Percentiles rank a stretch among this genome's conserved stretches.
These are phyloP conservation scores for Mus pahari DNA, from an alignment of 2,113 vertebrate species.

Conservation along the genomic window DNA sequence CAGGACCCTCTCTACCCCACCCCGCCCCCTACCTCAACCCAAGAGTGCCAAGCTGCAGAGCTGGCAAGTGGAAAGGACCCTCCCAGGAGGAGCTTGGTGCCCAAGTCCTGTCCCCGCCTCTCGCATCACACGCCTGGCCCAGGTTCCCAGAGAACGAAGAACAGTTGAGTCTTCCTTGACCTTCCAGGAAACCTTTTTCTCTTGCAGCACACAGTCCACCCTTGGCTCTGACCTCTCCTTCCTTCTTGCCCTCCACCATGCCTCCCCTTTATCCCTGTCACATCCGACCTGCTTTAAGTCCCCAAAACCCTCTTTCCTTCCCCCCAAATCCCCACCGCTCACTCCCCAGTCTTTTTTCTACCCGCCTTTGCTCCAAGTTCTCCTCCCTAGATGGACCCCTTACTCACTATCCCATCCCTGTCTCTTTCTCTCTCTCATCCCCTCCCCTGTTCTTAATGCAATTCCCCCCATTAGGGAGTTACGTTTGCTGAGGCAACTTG, in stretches of 20 bases:
- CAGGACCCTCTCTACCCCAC: not conserved
- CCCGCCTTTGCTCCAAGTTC: not conserved
- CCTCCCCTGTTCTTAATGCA: conserved; percentile 22
- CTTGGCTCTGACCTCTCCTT: not conserved
- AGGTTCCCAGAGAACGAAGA: not conserved
- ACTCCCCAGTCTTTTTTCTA: not conserved
- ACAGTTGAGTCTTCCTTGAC: not conserved
- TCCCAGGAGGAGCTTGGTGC: not conserved
- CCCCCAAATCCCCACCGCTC: rapidly evolving
- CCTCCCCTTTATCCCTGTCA: not conserved
- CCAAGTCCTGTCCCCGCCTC: not conserved
- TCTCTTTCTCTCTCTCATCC: not conserved
- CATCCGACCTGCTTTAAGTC: not conserved
- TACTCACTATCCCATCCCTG: conserved; percentile 13
- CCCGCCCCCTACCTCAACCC: conserved; percentile 40
- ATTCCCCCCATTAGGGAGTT: not conserved
- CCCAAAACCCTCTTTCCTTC: not conserved
- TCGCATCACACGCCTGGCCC: conserved; percentile 33
- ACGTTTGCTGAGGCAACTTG: not conserved
- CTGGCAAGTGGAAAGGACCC: not conserved
- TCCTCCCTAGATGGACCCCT: not conserved
- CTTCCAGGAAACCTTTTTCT: not conserved
- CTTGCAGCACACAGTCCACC: not conserved
- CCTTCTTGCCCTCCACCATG: not conserved
- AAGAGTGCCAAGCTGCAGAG: conserved; percentile 11